phyloP scores from a whole-genome alignment of 2,797 vertebrate species.

The Clamator glandarius region DNA sequence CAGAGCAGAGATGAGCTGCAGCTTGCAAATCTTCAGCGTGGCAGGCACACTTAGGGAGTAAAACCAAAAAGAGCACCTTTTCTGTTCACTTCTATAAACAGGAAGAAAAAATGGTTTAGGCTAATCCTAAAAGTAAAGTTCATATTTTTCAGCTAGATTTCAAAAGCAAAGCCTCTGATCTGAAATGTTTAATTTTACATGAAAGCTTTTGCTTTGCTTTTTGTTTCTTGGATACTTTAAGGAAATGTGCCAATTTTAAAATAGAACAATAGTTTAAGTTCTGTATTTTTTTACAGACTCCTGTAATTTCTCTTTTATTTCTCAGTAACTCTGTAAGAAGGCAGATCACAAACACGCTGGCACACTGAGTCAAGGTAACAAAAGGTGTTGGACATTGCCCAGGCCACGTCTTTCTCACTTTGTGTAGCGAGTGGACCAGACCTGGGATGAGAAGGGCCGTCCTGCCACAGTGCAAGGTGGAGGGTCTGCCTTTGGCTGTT shows the following conservation, averaged over 20 bases:
- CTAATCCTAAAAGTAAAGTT: neutral
- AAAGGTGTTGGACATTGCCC: neutral
- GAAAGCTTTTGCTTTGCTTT: neutral
- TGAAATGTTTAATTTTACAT: neutral
- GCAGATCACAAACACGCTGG: neutral
- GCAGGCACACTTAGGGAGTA: neutral
- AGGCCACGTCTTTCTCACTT: too few species aligned
- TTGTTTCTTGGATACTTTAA: neutral
- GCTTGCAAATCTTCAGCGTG: neutral
- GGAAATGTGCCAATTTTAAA: neutral
- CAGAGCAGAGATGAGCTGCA: neutral
- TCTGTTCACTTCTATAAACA: neutral
- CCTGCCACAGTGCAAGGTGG: neutral
- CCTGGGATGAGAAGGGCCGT: neutral
- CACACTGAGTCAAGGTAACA: neutral
- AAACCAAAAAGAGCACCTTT: neutral
- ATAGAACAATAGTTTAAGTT: neutral
- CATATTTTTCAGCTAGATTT: neutral
- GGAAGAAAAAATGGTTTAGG: neutral
- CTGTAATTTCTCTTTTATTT: neutral
- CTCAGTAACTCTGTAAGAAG: neutral
- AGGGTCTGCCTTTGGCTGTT: neutral
- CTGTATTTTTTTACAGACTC: neutral
- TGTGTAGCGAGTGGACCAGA: neutral
- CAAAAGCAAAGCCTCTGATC: neutral